A percentile compares a stretch with the other conserved stretches of the same genome.
Conservation (phyloP, 2,888 invertebrate species). For the Latrodectus hesperus region DNA sequence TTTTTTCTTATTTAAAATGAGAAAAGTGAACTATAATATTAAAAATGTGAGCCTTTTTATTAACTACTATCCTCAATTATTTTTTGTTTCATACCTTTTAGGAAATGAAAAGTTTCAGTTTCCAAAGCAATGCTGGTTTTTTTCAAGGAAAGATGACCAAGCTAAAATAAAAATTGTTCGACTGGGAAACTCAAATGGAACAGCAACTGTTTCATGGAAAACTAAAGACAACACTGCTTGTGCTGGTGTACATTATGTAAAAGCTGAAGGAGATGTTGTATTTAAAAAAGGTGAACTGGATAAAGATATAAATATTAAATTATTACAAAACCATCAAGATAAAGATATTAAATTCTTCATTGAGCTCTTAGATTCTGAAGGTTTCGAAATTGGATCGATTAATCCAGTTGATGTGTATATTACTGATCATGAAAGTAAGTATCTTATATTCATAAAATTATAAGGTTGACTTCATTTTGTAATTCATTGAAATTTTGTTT, state of each 20-base stretch:
- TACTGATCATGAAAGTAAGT: conserved; percentile 34
- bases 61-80: too few species aligned
- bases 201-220: not conserved
- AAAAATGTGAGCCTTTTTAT: too few species aligned
- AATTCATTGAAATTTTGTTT: not conserved
- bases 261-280: conserved; percentile 8
- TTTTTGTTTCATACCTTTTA: too few species aligned
- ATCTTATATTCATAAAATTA: not conserved
- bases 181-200: not conserved
- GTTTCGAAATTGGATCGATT: not conserved
- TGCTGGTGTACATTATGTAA: conserved; percentile 18
- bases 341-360: conserved; percentile 10
- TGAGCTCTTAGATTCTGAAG: conserved; percentile 12
- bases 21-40: too few species aligned
- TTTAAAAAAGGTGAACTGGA: conserved; percentile 19
- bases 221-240: conserved; percentile 29
- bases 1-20: too few species aligned
- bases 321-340: not conserved
- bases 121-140: conserved; percentile 4
- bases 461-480: not conserved
- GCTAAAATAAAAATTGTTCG: conserved; percentile 23
- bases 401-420: conserved; percentile 23
- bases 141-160: not conserved
- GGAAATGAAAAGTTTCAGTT: conserved; percentile 5
- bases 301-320: conserved; percentile 14